Evolutionary conservation across 2,888 invertebrate species (phyloP), one percentile per base, ranked within the genome.

Genomic region (Orgyia antiqua): DNA sequence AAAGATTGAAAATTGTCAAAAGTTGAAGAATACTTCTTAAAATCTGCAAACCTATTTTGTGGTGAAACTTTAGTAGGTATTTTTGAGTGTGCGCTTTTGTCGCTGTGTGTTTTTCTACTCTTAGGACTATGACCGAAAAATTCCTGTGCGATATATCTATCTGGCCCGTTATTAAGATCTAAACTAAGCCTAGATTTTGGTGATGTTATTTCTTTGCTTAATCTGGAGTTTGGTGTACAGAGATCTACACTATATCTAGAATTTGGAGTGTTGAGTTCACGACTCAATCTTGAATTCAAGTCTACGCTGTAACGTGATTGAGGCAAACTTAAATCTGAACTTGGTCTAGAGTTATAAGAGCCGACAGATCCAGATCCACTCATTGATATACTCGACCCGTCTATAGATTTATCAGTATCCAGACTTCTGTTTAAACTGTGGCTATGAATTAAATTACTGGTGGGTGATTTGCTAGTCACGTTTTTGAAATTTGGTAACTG

Each of bases 1-100:
- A 93, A 73, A 21, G 92, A 92, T 62, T 91, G 91, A 53, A 93
- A 91, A 62, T 93, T 92, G 80, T 93, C 93, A 67, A 93, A 93
- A 5, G 93, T 93, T 24, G 91, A 91, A 46, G 92, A 92, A 72
- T 91, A 92, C 58, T 92, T 90, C 58, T 91, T 92, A 51, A 89
- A 88, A 58, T 92, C 92, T 6, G 88, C 72, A 58, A 87, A 87
- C 45, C 87, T 80, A 57, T 82, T 88, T 51, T 88, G 88, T 5
- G 89, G 89, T 0, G 87, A 87, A 13, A 87, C 53, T 55, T 87
- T 87, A 45, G 62, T 86, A 41, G 76, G 86, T 32, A 75, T 61
- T 39, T 75, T 58, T 19, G 72, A 57, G 40, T 62, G 56, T 36
- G 49, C 47, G 40, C 48, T 67, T 51, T 74, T 82, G 32, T 84